Conservation (phyloP, 2,113 vertebrate genomes). For the Cyanistes caeruleus region DNA sequence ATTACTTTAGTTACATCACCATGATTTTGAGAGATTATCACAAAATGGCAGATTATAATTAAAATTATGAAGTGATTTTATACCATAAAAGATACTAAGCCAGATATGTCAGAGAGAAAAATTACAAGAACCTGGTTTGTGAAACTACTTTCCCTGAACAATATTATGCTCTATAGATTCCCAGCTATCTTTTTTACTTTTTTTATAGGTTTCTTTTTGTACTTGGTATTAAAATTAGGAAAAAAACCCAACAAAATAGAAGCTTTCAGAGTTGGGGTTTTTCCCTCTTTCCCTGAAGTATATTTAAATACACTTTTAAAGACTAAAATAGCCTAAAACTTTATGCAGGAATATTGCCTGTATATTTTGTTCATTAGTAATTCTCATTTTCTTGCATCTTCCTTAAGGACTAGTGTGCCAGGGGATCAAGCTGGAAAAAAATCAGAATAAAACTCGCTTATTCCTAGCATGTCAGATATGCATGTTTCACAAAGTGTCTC, state of each 20-base stretch:
- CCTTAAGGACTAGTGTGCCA: background rate
- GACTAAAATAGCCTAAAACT: background rate
- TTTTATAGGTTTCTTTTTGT: background rate
- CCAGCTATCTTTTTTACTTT: background rate
- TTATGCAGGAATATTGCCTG: background rate
- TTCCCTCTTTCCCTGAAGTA: background rate
- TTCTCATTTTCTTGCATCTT: background rate
- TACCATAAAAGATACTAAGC: background rate
- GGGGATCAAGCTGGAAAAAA: background rate
- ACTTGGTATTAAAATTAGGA: background rate
- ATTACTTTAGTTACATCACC: background rate
- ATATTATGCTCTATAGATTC: background rate
- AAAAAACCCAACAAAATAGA: background rate
- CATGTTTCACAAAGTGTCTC: background rate
- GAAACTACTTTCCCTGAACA: background rate
- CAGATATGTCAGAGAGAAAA: background rate
- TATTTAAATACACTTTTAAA: background rate
- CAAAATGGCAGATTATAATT: background rate
- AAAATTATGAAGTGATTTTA: background rate
- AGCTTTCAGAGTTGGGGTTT: fast-evolving
- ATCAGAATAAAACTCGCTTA: background rate
- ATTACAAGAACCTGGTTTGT: background rate
- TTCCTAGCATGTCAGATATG: background rate
- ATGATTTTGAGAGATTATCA: background rate
- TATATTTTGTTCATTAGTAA: background rate